These are phyloP conservation scores for Daboia siamensis DNA, from an alignment of 2,113 vertebrate genomes.

Conservation along the genomic window DNA sequence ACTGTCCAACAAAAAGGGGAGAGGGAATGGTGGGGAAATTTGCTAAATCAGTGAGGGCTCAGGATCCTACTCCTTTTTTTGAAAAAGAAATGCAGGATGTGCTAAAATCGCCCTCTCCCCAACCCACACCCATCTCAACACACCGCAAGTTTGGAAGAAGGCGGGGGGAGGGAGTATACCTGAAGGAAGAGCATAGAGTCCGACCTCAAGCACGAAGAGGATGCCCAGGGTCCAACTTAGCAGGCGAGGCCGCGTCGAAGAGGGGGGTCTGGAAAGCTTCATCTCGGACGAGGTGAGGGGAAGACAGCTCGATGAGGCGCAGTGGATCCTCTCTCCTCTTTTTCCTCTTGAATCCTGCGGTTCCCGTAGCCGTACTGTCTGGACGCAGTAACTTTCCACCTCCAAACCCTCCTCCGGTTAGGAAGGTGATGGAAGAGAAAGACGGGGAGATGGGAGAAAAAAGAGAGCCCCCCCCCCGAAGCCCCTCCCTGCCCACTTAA, in stretches of 20 bases:
- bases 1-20: background rate
- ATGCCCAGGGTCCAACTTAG: background rate
- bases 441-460: background rate
- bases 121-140: too few species aligned
- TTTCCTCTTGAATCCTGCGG: background rate
- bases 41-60: background rate
- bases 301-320: too few species aligned
- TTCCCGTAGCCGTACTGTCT: background rate
- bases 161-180: background rate
- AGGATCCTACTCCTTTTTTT: background rate
- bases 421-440: background rate
- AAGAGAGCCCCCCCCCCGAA: background rate
- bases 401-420: background rate
- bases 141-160: background rate
- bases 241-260: background rate
- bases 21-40: background rate
- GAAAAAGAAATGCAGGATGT: background rate
- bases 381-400: background rate
- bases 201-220: background rate
- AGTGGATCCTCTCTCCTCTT: background rate
- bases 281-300: background rate
- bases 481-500: conserved; percentile 6
- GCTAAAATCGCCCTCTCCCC: background rate
- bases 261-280: background rate
- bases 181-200: background rate